A percentile compares a stretch with the other conserved stretches of the same genome.
phyloP scores from a whole-genome alignment of 1,140 invertebrate genomes.

The Pantala flavescens region DNA sequence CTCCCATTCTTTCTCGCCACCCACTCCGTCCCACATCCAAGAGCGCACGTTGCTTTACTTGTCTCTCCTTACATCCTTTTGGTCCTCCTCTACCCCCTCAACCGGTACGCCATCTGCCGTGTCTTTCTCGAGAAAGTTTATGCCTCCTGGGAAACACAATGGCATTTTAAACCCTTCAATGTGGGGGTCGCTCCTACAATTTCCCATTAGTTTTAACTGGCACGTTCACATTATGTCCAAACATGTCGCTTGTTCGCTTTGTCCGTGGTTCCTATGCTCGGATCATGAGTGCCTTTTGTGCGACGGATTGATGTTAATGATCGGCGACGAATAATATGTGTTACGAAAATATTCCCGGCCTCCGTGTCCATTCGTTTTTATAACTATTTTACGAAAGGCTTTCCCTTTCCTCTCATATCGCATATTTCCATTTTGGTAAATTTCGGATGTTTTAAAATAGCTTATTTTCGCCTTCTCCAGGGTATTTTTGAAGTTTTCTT shows the following conservation, averaged over 20 bases:
- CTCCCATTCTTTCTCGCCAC: neutral
- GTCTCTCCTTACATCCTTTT: neutral
- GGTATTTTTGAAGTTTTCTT: too few relatives aligned
- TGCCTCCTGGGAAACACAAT: neutral
- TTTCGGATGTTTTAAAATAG: too few relatives aligned
- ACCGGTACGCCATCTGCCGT: neutral
- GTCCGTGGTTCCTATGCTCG: neutral
- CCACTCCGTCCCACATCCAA: neutral
- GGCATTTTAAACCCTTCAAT: neutral
- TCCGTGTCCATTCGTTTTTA: too few relatives aligned
- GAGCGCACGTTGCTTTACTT: neutral
- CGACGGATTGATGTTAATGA: neutral
- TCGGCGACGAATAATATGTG: neutral
- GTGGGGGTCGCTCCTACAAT: neutral
- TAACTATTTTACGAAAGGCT: too few relatives aligned
- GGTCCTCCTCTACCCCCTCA: neutral
- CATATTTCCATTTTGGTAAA: too few relatives aligned
- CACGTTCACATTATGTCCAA: neutral
- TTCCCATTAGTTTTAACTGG: slow-evolving; percentile 6
- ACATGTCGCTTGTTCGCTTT: neutral
- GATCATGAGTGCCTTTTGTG: neutral
- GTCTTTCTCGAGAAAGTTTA: neutral
- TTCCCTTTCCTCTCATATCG: too few relatives aligned
- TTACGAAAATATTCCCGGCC: too few relatives aligned
- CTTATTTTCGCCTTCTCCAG: too few relatives aligned